Evolutionary conservation across 2,888 invertebrate species (phyloP).

Genomic region (Pogonocherus hispidulus): DNA sequence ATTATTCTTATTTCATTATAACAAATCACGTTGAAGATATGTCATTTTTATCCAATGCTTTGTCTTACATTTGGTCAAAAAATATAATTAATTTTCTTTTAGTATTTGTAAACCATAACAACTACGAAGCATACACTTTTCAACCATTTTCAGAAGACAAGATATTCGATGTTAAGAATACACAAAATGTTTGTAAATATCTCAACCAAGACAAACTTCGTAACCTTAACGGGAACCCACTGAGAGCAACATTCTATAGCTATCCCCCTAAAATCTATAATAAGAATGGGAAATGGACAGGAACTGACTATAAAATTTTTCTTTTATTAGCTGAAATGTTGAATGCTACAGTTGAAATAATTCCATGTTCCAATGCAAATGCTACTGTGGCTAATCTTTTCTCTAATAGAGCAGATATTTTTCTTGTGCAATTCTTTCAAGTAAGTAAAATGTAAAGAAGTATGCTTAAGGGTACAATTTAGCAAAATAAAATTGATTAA

Average conservation of each 20-base stretch:
- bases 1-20: not conserved
- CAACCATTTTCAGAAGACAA: not conserved
- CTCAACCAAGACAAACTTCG: slow-evolving; percentile 17
- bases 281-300: slow-evolving; percentile 22
- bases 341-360: slow-evolving; percentile 16
- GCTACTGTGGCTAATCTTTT: slow-evolving; percentile 6
- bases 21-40: not conserved
- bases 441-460: slow-evolving; percentile 7
- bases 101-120: not conserved
- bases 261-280: slow-evolving; percentile 5
- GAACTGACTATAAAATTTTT: slow-evolving; percentile 13
- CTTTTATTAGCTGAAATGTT: slow-evolving; percentile 13
- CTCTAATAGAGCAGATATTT: slow-evolving; percentile 24
- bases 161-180: not conserved
- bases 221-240: slow-evolving; percentile 21
- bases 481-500: no score
- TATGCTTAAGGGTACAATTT: no score
- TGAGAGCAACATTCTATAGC: slow-evolving; percentile 9
- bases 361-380: slow-evolving; percentile 15
- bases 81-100: slow-evolving; percentile 3
- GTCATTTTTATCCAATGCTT: not conserved
- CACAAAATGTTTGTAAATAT: not conserved
- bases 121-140: not conserved
- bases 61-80: slow-evolving; percentile 2
- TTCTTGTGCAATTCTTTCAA: slow-evolving; percentile 19